phyloP scores from a whole-genome alignment of 2,797 vertebrate genomes.

The Chaunax sp. region DNA sequence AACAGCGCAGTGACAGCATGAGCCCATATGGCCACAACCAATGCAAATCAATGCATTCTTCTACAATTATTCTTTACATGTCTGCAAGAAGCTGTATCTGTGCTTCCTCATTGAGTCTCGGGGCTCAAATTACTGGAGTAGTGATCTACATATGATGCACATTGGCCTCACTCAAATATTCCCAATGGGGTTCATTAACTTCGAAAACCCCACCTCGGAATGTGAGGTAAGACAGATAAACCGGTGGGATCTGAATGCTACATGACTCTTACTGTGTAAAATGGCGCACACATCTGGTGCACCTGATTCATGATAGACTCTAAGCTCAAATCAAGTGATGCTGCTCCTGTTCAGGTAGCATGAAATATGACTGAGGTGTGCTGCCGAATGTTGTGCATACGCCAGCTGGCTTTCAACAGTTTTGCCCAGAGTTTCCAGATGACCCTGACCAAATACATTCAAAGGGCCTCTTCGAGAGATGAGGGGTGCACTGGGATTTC shows the following conservation, averaged over 20 bases:
- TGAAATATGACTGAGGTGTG: conserved; percentile 41
- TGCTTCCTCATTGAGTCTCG: conserved; percentile 13
- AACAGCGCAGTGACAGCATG: neutral
- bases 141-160: conserved; percentile 32
- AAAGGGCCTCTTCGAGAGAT: conserved; percentile 40
- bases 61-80: neutral
- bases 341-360: conserved; percentile 25
- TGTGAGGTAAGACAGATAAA: conserved; percentile 43
- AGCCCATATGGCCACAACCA: neutral
- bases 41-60: neutral
- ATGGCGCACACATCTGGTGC: conserved; percentile 12
- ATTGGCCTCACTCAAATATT: conserved; percentile 30
- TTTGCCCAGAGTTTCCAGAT: conserved; percentile 44
- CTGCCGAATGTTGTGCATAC: conserved; percentile 8
- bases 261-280: conserved; percentile 19
- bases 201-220: conserved; percentile 29
- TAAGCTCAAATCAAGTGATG: conserved; percentile 10
- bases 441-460: conserved; percentile 49
- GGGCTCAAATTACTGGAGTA: conserved; percentile 22
- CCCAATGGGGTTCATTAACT: conserved; percentile 60
- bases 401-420: conserved; percentile 26
- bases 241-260: conserved; percentile 40
- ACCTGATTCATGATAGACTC: conserved; percentile 12
- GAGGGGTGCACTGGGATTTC: conserved; percentile 46
- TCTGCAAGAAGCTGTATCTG: conserved; percentile 1